Evolutionary conservation across 2,888 invertebrate genomes (phyloP).

Genomic region (Dioctria linearis): DNA sequence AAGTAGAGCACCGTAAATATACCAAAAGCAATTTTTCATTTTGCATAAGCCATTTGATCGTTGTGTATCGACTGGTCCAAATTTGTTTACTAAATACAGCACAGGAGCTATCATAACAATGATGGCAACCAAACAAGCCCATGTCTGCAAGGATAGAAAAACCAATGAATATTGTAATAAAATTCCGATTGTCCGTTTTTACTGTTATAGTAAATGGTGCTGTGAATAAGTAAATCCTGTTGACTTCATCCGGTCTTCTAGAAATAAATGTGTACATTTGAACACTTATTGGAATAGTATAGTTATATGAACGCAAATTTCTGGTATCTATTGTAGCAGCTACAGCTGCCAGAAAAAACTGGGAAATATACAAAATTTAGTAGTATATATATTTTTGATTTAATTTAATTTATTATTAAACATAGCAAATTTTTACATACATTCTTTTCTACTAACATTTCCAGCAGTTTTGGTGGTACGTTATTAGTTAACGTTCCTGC

Average conservation of each 20-base stretch:
- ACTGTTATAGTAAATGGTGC: conserved; percentile 79
- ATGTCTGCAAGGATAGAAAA: conserved; percentile 76
- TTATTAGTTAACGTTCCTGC: conserved; percentile 66
- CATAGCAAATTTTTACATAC: conserved; percentile 55
- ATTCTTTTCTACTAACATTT: conserved; percentile 64
- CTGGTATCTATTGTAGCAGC: conserved; percentile 68
- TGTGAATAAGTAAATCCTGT: conserved; percentile 86
- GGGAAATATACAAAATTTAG: conserved; percentile 10
- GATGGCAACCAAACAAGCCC: conserved; percentile 84
- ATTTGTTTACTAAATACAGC: conserved; percentile 80
- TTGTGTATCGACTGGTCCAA: conserved; percentile 74
- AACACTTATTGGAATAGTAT: conserved; percentile 83
- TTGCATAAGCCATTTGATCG: conserved; percentile 71
- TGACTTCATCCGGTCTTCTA: conserved; percentile 84
- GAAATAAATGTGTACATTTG: conserved; percentile 86
- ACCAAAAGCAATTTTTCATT: conserved; percentile 72
- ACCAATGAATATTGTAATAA: background rate
- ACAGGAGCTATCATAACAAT: conserved; percentile 85
- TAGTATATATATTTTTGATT: background rate
- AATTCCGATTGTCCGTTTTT: background rate
- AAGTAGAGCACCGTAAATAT: conserved; percentile 90
- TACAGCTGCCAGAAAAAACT: conserved; percentile 68
- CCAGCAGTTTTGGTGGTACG: conserved; percentile 65
- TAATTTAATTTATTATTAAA: background rate
- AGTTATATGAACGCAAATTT: conserved; percentile 76